Evolutionary conservation across 2,113 vertebrate species (phyloP).

Genomic region (Sphyrna mokarran): DNA sequence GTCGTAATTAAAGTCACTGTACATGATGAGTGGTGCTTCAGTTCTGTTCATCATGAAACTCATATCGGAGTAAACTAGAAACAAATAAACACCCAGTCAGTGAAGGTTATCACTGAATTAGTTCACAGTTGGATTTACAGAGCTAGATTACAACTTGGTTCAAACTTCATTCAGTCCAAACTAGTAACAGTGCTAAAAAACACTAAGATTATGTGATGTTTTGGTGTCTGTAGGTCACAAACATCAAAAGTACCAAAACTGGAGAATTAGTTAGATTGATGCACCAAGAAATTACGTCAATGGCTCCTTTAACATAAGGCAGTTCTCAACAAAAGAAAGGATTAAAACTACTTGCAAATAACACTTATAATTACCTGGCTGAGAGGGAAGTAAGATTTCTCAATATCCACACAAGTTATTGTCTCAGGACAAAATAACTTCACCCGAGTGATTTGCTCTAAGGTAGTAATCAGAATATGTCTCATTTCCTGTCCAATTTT

Average conservation of each 20-base stretch:
- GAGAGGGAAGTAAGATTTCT: not conserved
- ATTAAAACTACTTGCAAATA: not conserved
- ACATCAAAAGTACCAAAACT: not conserved
- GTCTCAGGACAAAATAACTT: no score
- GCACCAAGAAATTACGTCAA: not conserved
- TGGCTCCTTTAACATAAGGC: not conserved
- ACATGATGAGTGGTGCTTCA: not conserved
- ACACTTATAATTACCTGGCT: not conserved
- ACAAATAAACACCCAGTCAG: not conserved
- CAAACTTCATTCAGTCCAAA: not conserved
- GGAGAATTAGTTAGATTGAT: not conserved
- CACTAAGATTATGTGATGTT: not conserved
- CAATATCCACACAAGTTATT: not conserved
- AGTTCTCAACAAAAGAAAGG: not conserved
- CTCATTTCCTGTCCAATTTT: not conserved
- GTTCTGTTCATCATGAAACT: not conserved
- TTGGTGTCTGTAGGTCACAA: not conserved
- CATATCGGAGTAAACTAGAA: slow-evolving; percentile 36
- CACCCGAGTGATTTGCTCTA: not conserved
- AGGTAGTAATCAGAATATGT: not conserved
- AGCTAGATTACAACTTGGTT: not conserved
- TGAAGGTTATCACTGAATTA: not conserved
- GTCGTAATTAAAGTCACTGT: slow-evolving; percentile 37
- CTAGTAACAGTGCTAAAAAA: not conserved
- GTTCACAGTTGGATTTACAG: not conserved